phyloP scores from a whole-genome alignment of 2,113 vertebrate genomes.

The Petrocephalus microphthalmus region DNA sequence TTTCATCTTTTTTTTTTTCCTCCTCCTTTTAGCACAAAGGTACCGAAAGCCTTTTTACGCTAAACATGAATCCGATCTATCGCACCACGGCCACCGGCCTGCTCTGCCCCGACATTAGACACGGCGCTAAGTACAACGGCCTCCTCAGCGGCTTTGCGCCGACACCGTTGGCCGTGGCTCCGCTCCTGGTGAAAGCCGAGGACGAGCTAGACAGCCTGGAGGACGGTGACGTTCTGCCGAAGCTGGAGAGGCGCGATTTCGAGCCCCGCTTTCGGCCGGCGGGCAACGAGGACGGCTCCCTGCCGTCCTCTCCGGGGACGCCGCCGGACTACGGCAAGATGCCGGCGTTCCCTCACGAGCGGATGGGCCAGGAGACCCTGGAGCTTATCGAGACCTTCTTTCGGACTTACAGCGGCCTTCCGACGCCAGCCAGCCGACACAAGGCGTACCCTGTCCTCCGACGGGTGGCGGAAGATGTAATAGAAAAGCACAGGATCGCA shows the following conservation, averaged over 20 bases:
- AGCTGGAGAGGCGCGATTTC: neutral
- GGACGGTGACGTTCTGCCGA: constrained; percentile 33
- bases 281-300: constrained; percentile 29
- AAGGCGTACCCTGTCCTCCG: constrained; percentile 58
- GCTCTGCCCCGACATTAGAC: neutral
- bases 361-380: constrained; percentile 50
- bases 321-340: neutral
- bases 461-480: constrained; percentile 52
- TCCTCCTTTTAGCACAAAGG: neutral
- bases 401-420: constrained; percentile 35
- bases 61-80: constrained; percentile 24
- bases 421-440: neutral
- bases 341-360: neutral
- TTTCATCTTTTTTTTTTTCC: neutral
- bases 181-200: constrained; percentile 31
- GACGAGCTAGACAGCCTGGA: constrained; percentile 59
- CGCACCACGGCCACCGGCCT: constrained; percentile 5
- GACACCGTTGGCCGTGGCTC: neutral
- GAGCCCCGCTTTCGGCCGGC: constrained; percentile 11
- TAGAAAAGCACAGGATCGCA: constrained; percentile 58
- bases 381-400: constrained; percentile 55
- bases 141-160: neutral
- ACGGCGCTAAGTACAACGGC: neutral
- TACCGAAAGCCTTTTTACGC: neutral
- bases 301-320: constrained; percentile 47